A percentile compares a stretch with the other conserved stretches of the same genome.
Conservation (phyloP, 2,113 vertebrate genomes). For the Dasyurus viverrinus region DNA sequence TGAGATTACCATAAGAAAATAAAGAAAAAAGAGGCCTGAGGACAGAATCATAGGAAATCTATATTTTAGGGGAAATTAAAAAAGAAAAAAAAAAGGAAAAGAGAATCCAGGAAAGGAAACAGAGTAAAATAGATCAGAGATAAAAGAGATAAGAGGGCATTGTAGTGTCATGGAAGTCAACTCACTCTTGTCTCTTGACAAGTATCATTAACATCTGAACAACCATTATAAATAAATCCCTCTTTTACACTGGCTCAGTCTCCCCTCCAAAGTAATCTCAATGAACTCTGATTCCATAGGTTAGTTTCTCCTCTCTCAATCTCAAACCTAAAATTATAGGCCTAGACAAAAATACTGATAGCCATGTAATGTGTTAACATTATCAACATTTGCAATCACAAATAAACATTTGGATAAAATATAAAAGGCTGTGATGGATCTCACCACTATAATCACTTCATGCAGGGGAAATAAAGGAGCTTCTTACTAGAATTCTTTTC, state of each 20-base stretch:
- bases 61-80: neutral
- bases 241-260: too few relatives aligned
- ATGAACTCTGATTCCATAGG: too few relatives aligned
- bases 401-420: too few relatives aligned
- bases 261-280: too few relatives aligned
- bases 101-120: neutral
- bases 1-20: neutral
- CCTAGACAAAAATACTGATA: too few relatives aligned
- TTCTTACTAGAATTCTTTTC: neutral
- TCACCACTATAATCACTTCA: neutral
- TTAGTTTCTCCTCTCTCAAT: too few relatives aligned
- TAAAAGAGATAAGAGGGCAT: rapidly evolving
- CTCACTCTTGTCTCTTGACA: too few relatives aligned
- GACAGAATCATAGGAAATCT: neutral
- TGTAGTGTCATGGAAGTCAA: neutral
- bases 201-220: too few relatives aligned
- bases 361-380: too few relatives aligned
- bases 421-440: neutral
- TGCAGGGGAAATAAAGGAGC: neutral
- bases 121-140: neutral
- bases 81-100: neutral
- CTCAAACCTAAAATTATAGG: too few relatives aligned
- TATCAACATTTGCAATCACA: too few relatives aligned
- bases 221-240: too few relatives aligned
- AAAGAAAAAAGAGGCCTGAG: neutral